Base-by-base conservation (phyloP, 2,797 vertebrate species). In the Schizopygopsis malacanthus region DNA sequence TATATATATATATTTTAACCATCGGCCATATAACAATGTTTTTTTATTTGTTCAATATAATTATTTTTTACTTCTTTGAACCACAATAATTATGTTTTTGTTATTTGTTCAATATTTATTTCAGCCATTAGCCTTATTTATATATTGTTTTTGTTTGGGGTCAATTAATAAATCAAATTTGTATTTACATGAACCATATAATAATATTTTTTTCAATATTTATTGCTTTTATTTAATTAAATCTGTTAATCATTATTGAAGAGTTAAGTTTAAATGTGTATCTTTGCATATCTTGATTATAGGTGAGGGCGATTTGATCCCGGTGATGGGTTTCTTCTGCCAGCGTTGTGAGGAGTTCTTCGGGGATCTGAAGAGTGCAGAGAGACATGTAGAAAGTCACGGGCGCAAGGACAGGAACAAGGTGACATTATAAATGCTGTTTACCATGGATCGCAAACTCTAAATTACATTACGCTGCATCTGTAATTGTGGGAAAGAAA, bases 261-360 rank as follows among this genome's bases (percentile, higher is more conserved):
- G 0, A 41, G 12, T n/a, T 43, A 5, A 8, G 6, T 41, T 59
- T 12, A 59, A n/a, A 78, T 3, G 1, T 63, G n/a, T 12, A 25
- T 25, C 12, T 63, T 63, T 28, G 61, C 61, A 65, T 33, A 63
- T 72, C 8, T 89, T 89, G 83, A 84, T 94, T 94, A 70, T 92
- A 99, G 98, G 97, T 85, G 93, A 95, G 50, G 93, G 95, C 84
- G 98, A 96, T 93, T 88, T 99, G 91, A 94, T 96, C 89, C 96
- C 98, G 41, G 95, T 97, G 81, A 96, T 96, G 86, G 97, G 98
- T 78, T 98, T 97, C 95, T 99, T 97, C 91, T 99, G 98, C 91
- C 96, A 97, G 89, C 96, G 96, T 81, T 99, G 98, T 94, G 95
- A 98, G 81, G 97, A 98, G 93, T 97, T 97, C 94, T 96, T 98